Base-by-base conservation (phyloP, 2,888 invertebrate genomes). In the Arenicola marina region DNA sequence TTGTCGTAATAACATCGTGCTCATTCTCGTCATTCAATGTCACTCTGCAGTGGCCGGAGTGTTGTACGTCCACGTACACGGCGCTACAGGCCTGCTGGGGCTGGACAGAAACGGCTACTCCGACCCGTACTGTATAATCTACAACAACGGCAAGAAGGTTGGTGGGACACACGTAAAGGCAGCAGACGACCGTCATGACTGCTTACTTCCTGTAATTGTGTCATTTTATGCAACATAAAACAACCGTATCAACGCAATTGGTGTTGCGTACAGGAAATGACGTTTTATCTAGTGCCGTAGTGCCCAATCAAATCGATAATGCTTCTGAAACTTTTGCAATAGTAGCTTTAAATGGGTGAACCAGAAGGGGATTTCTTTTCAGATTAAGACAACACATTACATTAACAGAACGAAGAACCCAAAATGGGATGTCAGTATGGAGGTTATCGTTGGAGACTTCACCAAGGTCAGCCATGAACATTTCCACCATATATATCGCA, bases 41-140 rank as follows among this genome's bases (percentile, higher is more conserved):
- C 33, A n/a, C 54, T 18, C 48, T 61, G 15, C 61, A 69, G 72
- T 62, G 46, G 51, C 64, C 21, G 72, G 72, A 26, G 86, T 87
- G 38, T 71, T 87, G 67, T 85, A 85, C 67, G 83, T 87, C 18
- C 84, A 84, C 70, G 81, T 87, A 60, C 87, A 87, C 75, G 83
- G 85, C 48, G 86, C 86, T n/a, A 81, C 81, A 53, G 85, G 84
- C 71, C 81, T 87, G 24, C 74, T 79, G 7, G 77, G 77, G 2
- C 79, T 81, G 59, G 86, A 86, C 66, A 76, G 76, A 53, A 77
- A 79, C 2, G 86, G 86, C 21, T 74, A 75, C 15, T 81, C 81
- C 3, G 86, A 86, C 76, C 87, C 87, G 1, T 87, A 87, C 70
- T 87, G 86, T 73, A 83, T 86, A 65, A 74, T 87, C n/a, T 86